Evolutionary conservation across 2,888 invertebrate genomes (phyloP).

Genomic region (Drosophila flavopinicola): DNA sequence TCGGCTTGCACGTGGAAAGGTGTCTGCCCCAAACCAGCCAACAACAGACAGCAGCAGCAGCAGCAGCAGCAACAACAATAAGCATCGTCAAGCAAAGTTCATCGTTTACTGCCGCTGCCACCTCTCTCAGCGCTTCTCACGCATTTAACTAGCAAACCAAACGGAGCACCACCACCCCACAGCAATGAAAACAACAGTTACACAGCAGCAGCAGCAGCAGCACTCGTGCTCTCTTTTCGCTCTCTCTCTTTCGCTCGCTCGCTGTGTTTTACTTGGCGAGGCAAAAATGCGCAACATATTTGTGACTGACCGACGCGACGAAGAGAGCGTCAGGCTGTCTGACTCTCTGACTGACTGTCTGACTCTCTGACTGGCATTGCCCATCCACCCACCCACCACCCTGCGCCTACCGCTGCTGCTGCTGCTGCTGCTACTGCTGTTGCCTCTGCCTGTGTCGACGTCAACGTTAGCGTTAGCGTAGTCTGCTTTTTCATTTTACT

Average conservation of each 20-base stretch:
- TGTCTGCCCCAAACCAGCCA: slow-evolving; percentile 68
- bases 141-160: slow-evolving; percentile 65
- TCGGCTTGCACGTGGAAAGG: slow-evolving; percentile 75
- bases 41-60: slow-evolving; percentile 34
- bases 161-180: slow-evolving; percentile 39
- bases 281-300: slow-evolving; percentile 81
- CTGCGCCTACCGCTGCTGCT: slow-evolving; percentile 25
- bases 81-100: slow-evolving; percentile 76
- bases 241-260: slow-evolving; percentile 19
- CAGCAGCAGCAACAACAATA: slow-evolving; percentile 35
- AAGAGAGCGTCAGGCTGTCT: slow-evolving; percentile 41
- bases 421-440: slow-evolving; percentile 23
- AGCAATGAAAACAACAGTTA: slow-evolving; percentile 73
- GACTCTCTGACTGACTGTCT: slow-evolving; percentile 29
- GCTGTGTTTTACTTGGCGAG: slow-evolving; percentile 12
- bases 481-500: slow-evolving; percentile 66
- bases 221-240: slow-evolving; percentile 44
- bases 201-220: slow-evolving; percentile 62
- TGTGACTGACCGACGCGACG: slow-evolving; percentile 73
- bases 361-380: slow-evolving; percentile 36
- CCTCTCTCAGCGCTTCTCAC: slow-evolving; percentile 68
- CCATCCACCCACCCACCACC: slow-evolving; percentile 52
- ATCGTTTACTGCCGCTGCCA: slow-evolving; percentile 69
- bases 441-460: slow-evolving; percentile 24
- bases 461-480: slow-evolving; percentile 42